phyloP scores from a whole-genome alignment of 2,888 invertebrate genomes.

The Lepidochrysops patricia region DNA sequence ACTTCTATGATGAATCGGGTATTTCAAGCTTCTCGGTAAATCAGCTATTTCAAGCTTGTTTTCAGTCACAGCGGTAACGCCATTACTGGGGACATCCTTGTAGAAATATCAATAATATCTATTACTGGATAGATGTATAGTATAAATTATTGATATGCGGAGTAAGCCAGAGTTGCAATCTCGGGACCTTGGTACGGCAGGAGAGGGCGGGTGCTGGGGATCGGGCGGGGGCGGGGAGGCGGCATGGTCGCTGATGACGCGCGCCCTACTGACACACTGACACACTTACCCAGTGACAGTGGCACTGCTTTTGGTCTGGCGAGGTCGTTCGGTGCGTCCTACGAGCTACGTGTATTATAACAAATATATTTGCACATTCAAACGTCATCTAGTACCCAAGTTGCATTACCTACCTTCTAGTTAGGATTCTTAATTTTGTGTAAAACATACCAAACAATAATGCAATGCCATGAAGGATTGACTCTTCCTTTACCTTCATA shows the following conservation, averaged over 20 bases:
- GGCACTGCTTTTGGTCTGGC: conserved; percentile 71
- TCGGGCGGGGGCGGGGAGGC: conserved; percentile 33
- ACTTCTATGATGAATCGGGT: no score
- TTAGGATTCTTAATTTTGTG: background rate
- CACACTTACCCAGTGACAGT: conserved; percentile 74
- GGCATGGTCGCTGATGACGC: conserved; percentile 68
- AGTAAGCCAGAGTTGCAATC: conserved; percentile 51
- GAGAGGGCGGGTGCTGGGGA: conserved; percentile 35
- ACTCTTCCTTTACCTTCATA: no score
- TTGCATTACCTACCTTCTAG: background rate
- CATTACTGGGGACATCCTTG: background rate
- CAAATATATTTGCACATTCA: conserved; percentile 27
- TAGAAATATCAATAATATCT: background rate
- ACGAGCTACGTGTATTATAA: conserved; percentile 51
- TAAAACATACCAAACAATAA: no score
- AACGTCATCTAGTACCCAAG: conserved; percentile 13
- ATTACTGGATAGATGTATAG: conserved; percentile 20
- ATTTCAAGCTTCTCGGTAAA: no score
- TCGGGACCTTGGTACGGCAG: conserved; percentile 59
- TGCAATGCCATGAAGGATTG: no score
- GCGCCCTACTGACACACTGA: conserved; percentile 73
- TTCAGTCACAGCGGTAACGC: no score
- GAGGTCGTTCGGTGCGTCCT: conserved; percentile 65
- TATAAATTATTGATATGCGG: conserved; percentile 39
- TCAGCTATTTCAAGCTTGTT: no score